These are phyloP conservation scores for Drosophila tanythrix DNA, from an alignment of 2,888 invertebrate species.

Conservation along the genomic window DNA sequence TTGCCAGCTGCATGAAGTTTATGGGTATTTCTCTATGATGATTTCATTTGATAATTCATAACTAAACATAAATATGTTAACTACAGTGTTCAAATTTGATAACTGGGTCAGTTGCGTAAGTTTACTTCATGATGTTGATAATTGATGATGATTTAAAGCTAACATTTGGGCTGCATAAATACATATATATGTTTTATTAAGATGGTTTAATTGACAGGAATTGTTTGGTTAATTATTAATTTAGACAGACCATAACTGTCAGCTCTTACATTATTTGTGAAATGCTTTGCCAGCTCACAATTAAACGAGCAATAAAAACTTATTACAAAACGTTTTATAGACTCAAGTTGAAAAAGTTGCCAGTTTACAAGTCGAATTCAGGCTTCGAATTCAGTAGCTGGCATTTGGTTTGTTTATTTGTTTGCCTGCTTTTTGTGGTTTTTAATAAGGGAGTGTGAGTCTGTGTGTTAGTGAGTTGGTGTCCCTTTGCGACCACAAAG, in stretches of 20 bases:
- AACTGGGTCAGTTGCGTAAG: neutral
- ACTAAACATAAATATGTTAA: neutral
- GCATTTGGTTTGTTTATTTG: constrained; percentile 39
- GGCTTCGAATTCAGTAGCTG: constrained; percentile 36
- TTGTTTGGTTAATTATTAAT: constrained; percentile 11
- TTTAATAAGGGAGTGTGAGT: constrained; percentile 1
- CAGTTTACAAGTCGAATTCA: constrained; percentile 9
- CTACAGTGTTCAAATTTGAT: neutral
- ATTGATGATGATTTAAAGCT: neutral
- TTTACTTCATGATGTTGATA: too few relatives aligned
- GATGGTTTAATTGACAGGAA: neutral
- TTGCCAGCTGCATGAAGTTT: neutral
- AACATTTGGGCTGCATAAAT: neutral
- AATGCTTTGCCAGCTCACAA: constrained; percentile 29
- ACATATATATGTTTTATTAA: neutral
- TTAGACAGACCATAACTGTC: neutral
- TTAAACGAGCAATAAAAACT: constrained; percentile 38
- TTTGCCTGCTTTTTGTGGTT: constrained; percentile 46
- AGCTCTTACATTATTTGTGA: constrained; percentile 8
- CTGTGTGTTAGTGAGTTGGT: constrained; percentile 14
- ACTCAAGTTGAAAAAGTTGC: constrained; percentile 20
- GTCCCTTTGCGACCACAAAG: constrained; percentile 61
- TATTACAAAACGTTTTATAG: constrained; percentile 27
- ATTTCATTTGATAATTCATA: neutral
- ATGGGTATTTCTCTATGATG: neutral